Evolutionary conservation across 2,797 vertebrate genomes (phyloP).

Genomic region (Micropoecilia bifurca): DNA sequence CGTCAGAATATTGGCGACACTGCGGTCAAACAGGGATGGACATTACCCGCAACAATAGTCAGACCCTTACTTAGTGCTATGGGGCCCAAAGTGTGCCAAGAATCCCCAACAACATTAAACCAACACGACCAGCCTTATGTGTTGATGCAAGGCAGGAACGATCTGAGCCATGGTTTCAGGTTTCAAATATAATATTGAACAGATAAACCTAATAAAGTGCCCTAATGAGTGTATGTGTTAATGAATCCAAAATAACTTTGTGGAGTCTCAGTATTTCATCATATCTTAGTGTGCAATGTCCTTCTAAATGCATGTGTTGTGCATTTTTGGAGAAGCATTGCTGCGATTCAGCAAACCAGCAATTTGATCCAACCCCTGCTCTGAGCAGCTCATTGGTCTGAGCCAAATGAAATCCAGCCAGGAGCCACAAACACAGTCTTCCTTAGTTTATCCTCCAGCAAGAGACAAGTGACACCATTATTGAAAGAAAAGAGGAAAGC

Average conservation of each 20-base stretch:
- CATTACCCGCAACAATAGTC: not conserved
- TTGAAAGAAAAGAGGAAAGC: slow-evolving; percentile 42
- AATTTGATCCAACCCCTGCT: slow-evolving; percentile 42
- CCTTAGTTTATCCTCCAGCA: slow-evolving; percentile 66
- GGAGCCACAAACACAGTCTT: slow-evolving; percentile 47
- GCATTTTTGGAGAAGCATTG: slow-evolving; percentile 12
- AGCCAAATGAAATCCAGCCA: slow-evolving; percentile 66
- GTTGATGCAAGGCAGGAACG: not conserved
- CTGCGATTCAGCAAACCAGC: slow-evolving; percentile 37
- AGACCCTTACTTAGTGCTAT: not conserved
- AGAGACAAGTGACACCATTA: slow-evolving; percentile 68
- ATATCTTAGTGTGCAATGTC: slow-evolving; percentile 9
- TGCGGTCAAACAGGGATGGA: not conserved
- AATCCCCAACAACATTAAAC: not conserved
- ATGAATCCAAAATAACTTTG: not conserved
- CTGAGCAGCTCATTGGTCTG: slow-evolving; percentile 35
- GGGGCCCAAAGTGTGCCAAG: not conserved
- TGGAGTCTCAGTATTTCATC: not conserved
- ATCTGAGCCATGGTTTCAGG: not conserved
- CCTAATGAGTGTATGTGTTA: not conserved
- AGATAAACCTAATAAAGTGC: too few relatives aligned
- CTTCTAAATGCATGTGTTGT: slow-evolving; percentile 27
- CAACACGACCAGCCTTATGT: not conserved
- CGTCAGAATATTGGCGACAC: not conserved
- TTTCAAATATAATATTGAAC: not conserved